These are phyloP conservation scores for Trisateles emortualis DNA, from an alignment of 2,888 invertebrate genomes.

Conservation along the genomic window DNA sequence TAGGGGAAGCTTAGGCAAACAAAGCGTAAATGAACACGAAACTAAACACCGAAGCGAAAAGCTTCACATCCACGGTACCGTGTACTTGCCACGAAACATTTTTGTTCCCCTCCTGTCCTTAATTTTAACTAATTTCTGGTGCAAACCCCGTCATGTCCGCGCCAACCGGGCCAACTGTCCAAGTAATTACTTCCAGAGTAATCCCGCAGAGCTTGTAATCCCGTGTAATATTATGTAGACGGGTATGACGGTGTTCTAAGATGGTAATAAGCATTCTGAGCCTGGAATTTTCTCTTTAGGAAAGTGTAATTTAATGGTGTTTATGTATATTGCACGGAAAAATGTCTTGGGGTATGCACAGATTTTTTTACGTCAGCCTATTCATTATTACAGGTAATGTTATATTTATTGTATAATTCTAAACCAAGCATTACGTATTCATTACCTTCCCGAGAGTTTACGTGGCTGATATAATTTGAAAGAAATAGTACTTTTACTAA, in stretches of 20 bases:
- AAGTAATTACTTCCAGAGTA: slow-evolving; percentile 62
- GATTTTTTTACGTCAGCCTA: slow-evolving; percentile 5
- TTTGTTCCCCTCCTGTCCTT: slow-evolving; percentile 43
- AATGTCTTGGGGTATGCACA: background rate
- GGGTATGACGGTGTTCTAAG: slow-evolving; percentile 38
- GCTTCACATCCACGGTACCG: slow-evolving; percentile 32
- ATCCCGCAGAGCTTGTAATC: slow-evolving; percentile 51
- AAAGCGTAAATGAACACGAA: slow-evolving; percentile 44
- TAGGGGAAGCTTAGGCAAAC: slow-evolving; percentile 30
- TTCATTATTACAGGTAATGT: background rate
- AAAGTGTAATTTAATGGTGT: slow-evolving; percentile 18
- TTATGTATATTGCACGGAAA: slow-evolving; percentile 10
- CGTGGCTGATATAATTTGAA: background rate
- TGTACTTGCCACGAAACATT: slow-evolving; percentile 40
- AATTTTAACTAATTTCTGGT: slow-evolving; percentile 60
- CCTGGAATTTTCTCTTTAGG: slow-evolving; percentile 12
- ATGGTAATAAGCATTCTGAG: slow-evolving; percentile 31
- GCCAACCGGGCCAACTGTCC: slow-evolving; percentile 54
- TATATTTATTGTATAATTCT: background rate
- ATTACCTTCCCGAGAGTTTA: background rate
- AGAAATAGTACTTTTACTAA: background rate
- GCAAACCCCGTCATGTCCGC: slow-evolving; percentile 42
- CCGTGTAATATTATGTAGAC: slow-evolving; percentile 41
- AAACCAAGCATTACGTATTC: background rate
- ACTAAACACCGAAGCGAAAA: slow-evolving; percentile 37